Conservation (phyloP, 1,140 invertebrate species). For the Euglossa dilemma region DNA sequence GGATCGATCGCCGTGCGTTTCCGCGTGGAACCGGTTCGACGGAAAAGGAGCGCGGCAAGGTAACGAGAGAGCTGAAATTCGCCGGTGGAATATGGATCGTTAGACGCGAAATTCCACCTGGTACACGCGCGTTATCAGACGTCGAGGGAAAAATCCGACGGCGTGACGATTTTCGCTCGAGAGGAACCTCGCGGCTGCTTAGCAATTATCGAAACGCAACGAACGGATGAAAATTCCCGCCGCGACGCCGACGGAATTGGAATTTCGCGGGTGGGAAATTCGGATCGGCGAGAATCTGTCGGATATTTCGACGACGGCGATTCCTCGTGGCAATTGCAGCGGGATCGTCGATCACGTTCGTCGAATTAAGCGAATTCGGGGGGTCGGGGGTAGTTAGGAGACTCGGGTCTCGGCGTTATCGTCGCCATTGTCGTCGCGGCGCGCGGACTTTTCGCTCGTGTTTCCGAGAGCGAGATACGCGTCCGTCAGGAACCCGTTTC, state of each 20-base stretch:
- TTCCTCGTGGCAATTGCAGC: not conserved
- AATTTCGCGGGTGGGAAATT: not conserved
- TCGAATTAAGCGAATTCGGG: constrained; percentile 2
- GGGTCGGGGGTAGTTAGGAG: not conserved
- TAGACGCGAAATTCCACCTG: too few species aligned
- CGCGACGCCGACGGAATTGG: not conserved
- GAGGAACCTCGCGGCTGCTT: not conserved
- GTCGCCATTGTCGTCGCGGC: not conserved
- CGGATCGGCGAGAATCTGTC: not conserved
- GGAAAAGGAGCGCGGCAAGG: not conserved
- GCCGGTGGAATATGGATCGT: too few species aligned
- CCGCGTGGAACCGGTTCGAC: not conserved
- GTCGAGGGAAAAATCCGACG: too few species aligned
- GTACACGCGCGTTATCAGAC: too few species aligned
- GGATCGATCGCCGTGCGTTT: constrained; percentile 31
- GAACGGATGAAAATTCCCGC: not conserved
- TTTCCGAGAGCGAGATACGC: constrained; percentile 26
- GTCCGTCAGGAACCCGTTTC: constrained; percentile 45
- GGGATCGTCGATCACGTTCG: not conserved
- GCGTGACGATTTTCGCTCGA: not conserved
- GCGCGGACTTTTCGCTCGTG: not conserved
- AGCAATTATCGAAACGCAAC: not conserved
- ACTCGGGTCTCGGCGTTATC: too few species aligned
- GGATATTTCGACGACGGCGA: not conserved
- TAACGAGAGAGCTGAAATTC: not conserved